Evolutionary conservation across 2,888 invertebrate species (phyloP), one percentile per base, ranked within the genome.

Genomic region (Hydrotaea cyrtoneurina): DNA sequence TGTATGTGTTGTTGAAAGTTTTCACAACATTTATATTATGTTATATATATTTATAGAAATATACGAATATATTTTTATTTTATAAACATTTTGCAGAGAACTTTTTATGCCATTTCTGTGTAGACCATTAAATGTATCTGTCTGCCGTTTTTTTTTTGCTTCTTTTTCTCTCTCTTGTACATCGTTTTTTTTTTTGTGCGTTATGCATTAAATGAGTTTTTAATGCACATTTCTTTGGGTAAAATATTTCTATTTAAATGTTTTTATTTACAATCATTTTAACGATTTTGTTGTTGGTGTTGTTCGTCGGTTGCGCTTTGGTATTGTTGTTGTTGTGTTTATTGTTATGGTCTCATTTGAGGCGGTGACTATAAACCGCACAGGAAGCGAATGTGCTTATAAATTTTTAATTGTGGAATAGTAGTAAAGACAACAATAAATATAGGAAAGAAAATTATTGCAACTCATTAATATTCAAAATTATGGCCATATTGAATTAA

Each of bases 161-260:
- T n/a, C n/a, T 43, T 43, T 4, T 43, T 43, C 2, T 43, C 13
- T 43, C 53, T n/a, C n/a, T n/a, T n/a, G n/a, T n/a, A n/a, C n/a
- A n/a, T n/a, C n/a, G n/a, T n/a, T n/a, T n/a, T n/a, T 7, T 50
- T n/a, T n/a, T 69, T 46, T 69, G n/a, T 31, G 31, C 19, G n/a
- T 1, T n/a, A n/a, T 50, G 71, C 71, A 71, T 26, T 26, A 71
- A 72, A 72, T 72, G 72, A 13, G 36, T 36, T 71, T 72, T 53
- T 53, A 55, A 53, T 53, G 36, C 53, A 17, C 23, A 21, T 23
- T 59, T 59, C 23, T 59, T 59, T 26, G 26, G 59, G 59, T 15
- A 59, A 15, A 59, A 26, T 15, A 23, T 4, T 59, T 23, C 23
- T 59, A 26, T 23, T 23, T 59, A 59, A 59, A 59, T 59, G 59